Percentiles rank a stretch among this genome's conserved stretches.
These are phyloP conservation scores for Spinus pinus DNA, from an alignment of 2,797 vertebrate species.

Conservation along the genomic window DNA sequence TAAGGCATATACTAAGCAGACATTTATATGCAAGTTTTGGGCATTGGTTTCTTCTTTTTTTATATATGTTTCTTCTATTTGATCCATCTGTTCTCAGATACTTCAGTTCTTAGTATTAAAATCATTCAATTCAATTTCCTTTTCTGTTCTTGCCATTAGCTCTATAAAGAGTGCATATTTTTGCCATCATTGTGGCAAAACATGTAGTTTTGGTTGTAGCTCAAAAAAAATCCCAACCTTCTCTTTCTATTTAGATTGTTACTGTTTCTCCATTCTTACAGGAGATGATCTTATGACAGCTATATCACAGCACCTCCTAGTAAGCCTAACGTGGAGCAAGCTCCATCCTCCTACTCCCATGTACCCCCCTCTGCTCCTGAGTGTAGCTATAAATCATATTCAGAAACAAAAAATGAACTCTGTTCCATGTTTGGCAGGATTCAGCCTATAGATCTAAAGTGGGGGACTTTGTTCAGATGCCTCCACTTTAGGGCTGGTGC, in stretches of 20 bases:
- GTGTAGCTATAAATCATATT: background rate
- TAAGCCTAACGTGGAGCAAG: background rate
- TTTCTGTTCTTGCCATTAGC: background rate
- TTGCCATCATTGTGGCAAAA: background rate
- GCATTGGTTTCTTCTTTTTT: background rate
- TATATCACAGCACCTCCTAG: background rate
- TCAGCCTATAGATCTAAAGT: background rate
- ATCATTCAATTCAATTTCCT: background rate
- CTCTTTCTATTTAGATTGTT: background rate
- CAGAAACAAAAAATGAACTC: background rate
- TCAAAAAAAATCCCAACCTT: background rate
- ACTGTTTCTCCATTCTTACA: background rate
- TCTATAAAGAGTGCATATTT: background rate
- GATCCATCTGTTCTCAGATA: background rate
- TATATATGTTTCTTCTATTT: background rate
- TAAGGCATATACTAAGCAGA: background rate
- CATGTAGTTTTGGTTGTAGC: background rate
- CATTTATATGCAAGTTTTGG: background rate
- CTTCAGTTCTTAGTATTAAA: background rate
- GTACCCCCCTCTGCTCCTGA: background rate
- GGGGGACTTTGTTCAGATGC: background rate
- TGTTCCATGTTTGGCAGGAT: background rate
- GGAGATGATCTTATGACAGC: accelerated
- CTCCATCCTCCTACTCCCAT: background rate
- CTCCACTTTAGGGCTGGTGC: background rate